Conservation (phyloP, 1,140 invertebrate species). For the Leptinotarsa undecemlineata region DNA sequence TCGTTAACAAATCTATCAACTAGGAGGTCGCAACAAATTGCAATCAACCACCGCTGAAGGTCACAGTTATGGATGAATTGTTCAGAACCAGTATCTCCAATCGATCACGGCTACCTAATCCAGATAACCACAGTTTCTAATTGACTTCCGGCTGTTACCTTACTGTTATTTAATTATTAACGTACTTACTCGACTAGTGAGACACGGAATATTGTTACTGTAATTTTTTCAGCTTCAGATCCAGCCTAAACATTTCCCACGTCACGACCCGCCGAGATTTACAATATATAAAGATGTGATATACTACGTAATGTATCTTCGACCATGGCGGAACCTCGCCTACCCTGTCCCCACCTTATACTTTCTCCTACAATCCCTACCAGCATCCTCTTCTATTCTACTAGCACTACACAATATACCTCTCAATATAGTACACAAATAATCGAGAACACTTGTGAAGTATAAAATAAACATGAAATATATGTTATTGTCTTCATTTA, state of each 20-base stretch:
- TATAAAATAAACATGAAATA: slow-evolving; percentile 29
- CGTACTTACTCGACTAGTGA: background rate
- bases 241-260: background rate
- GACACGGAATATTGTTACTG: background rate
- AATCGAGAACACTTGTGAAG: slow-evolving; percentile 28
- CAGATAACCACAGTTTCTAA: no score
- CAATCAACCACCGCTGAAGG: no score
- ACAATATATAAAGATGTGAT: slow-evolving; percentile 33
- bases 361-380: slow-evolving; percentile 14
- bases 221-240: slow-evolving; percentile 5
- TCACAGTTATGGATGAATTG: no score
- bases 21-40: no score
- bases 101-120: no score
- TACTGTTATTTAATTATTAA: background rate
- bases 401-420: slow-evolving; percentile 31
- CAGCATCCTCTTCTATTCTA: slow-evolving; percentile 23
- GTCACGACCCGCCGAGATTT: slow-evolving; percentile 26
- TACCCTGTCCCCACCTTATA: background rate
- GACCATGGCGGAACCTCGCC: slow-evolving; percentile 25
- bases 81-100: no score
- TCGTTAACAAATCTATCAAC: no score
- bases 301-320: slow-evolving; percentile 31
- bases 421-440: slow-evolving; percentile 29
- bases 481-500: slow-evolving; percentile 27
- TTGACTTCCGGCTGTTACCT: no score